A percentile compares a stretch with the other conserved stretches of the same genome.
These are phyloP conservation scores for Caenorhabditis briggsae DNA, from an alignment of 1,140 invertebrate genomes.

Conservation along the genomic window DNA sequence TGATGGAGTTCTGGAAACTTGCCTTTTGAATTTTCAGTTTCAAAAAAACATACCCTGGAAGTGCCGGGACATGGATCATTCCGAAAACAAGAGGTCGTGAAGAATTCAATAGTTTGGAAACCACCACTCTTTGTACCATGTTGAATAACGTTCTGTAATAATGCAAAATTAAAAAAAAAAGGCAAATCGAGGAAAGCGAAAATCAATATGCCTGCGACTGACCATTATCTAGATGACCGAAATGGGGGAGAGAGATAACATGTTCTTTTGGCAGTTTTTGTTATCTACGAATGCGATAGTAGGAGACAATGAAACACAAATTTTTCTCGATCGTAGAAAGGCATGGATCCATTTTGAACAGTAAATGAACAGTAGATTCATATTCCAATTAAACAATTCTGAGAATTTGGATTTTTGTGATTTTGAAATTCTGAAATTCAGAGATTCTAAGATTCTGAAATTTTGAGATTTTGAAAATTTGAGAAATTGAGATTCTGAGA, in stretches of 20 bases:
- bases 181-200: neutral
- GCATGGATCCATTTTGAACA: too few relatives aligned
- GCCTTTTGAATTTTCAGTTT: constrained; percentile 24
- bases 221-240: constrained; percentile 24
- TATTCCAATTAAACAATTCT: too few relatives aligned
- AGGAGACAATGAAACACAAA: too few relatives aligned
- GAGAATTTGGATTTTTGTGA: too few relatives aligned
- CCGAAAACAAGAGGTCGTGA: constrained; percentile 81
- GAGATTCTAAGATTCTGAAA: too few relatives aligned
- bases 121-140: constrained; percentile 30
- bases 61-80: constrained; percentile 84
- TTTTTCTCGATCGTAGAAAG: too few relatives aligned
- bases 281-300: neutral
- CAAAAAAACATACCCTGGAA: constrained; percentile 81
- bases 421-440: too few relatives aligned
- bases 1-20: constrained; percentile 81
- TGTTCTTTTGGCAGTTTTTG: neutral
- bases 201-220: neutral
- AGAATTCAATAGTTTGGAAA: constrained; percentile 14
- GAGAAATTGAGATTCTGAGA: too few relatives aligned
- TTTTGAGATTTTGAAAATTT: too few relatives aligned
- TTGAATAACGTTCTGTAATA: neutral
- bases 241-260: neutral
- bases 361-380: too few relatives aligned
- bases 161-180: neutral